Conservation (phyloP, 2,797 vertebrate species). For the Yasuhikotakia modesta region DNA sequence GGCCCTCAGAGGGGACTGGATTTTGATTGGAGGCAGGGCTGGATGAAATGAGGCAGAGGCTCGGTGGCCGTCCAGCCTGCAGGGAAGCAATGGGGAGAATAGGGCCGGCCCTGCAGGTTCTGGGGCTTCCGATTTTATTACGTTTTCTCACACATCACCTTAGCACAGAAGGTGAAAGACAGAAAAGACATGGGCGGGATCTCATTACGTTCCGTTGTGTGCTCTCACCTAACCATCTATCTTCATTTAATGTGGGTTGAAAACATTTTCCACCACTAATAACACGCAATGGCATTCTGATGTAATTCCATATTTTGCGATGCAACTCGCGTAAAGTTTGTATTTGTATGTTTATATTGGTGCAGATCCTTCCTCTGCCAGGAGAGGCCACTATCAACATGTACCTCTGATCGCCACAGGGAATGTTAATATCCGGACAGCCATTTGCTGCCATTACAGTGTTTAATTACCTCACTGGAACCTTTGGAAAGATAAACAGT, state of each 20-base stretch:
- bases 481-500: slow-evolving; percentile 11
- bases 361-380: slow-evolving; percentile 55
- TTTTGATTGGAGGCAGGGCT: slow-evolving; percentile 52
- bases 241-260: slow-evolving; percentile 25
- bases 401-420: slow-evolving; percentile 17
- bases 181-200: slow-evolving; percentile 35
- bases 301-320: slow-evolving; percentile 34
- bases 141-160: slow-evolving; percentile 26
- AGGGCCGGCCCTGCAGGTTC: slow-evolving; percentile 32
- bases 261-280: slow-evolving; percentile 17
- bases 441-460: slow-evolving; percentile 13
- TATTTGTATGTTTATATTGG: slow-evolving; percentile 3
- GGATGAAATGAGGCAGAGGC: slow-evolving; percentile 45
- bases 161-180: slow-evolving; percentile 40
- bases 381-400: slow-evolving; percentile 63
- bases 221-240: slow-evolving; percentile 16
- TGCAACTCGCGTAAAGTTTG: slow-evolving; percentile 7
- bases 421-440: background rate
- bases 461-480: slow-evolving; percentile 11
- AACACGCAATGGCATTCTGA: slow-evolving; percentile 18
- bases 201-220: slow-evolving; percentile 23
- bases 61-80: slow-evolving; percentile 22
- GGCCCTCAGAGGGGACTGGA: slow-evolving; percentile 51
- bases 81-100: slow-evolving; percentile 15
- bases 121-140: slow-evolving; percentile 50